These are phyloP conservation scores for Alviniconcha marisindica DNA, from an alignment of 1,140 invertebrate genomes.

Conservation along the genomic window DNA sequence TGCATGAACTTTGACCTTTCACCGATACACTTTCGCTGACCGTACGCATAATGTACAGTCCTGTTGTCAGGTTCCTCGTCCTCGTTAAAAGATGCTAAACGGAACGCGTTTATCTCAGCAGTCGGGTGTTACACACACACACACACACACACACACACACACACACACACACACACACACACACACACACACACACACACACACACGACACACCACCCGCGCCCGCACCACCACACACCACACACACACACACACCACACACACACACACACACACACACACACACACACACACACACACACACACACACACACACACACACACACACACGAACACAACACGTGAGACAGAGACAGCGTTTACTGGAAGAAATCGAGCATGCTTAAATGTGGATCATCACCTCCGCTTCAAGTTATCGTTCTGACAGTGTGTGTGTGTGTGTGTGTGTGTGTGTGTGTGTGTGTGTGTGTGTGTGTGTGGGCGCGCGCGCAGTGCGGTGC, in stretches of 20 bases:
- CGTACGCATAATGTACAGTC: no score
- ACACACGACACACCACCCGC: no score
- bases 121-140: not conserved
- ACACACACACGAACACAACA: not conserved
- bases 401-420: no score
- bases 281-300: not conserved
- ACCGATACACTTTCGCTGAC: no score
- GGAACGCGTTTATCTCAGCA: not conserved
- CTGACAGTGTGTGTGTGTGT: not conserved
- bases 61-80: no score
- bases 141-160: not conserved
- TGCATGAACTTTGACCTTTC: no score
- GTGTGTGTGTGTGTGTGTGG: conserved; percentile 2
- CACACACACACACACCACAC: not conserved
- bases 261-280: conserved; percentile 8
- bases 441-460: conserved; percentile 14
- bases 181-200: not conserved
- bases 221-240: not conserved
- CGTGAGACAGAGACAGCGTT: not conserved
- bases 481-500: not conserved
- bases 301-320: not conserved
- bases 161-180: not conserved
- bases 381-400: no score
- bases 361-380: not conserved
- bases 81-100: no score